A percentile compares a stretch with the other conserved stretches of the same genome.
These are phyloP conservation scores for Madoqua kirkii DNA, from an alignment of 2,113 vertebrate genomes.

Conservation along the genomic window DNA sequence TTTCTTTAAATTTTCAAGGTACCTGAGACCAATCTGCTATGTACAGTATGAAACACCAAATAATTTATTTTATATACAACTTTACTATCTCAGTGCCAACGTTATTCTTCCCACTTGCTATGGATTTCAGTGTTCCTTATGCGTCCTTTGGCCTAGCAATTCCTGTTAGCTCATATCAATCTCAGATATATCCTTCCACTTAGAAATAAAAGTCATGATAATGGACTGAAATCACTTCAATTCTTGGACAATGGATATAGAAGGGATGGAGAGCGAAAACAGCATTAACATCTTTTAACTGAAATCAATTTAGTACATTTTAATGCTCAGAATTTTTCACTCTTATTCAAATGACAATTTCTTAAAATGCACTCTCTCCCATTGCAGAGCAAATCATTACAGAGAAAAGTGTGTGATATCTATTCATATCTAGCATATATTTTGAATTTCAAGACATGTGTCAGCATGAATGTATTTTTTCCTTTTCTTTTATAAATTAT, in stretches of 20 bases:
- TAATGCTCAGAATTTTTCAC: conserved; percentile 37
- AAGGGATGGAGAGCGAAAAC: background rate
- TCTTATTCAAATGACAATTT: conserved; percentile 63
- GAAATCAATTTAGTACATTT: conserved; percentile 50
- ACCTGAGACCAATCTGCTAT: background rate
- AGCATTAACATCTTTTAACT: conserved; percentile 2
- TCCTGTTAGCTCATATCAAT: background rate
- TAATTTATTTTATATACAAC: background rate
- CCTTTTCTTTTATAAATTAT: background rate
- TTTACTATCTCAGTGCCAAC: background rate
- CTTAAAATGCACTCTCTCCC: conserved; percentile 17
- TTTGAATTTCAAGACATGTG: conserved; percentile 60
- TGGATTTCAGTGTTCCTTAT: background rate
- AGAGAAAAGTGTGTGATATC: conserved; percentile 31
- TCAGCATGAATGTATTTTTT: conserved; percentile 21
- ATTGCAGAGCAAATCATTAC: conserved; percentile 32
- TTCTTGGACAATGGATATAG: background rate
- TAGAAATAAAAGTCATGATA: conserved; percentile 10
- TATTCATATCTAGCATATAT: conserved; percentile 49
- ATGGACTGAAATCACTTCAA: background rate
- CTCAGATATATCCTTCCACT: background rate
- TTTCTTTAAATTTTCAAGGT: background rate
- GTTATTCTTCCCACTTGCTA: background rate
- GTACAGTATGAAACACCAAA: background rate
- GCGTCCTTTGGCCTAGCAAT: background rate